These are phyloP conservation scores for Clivina fossor DNA, from an alignment of 2,888 invertebrate genomes.

Conservation along the genomic window DNA sequence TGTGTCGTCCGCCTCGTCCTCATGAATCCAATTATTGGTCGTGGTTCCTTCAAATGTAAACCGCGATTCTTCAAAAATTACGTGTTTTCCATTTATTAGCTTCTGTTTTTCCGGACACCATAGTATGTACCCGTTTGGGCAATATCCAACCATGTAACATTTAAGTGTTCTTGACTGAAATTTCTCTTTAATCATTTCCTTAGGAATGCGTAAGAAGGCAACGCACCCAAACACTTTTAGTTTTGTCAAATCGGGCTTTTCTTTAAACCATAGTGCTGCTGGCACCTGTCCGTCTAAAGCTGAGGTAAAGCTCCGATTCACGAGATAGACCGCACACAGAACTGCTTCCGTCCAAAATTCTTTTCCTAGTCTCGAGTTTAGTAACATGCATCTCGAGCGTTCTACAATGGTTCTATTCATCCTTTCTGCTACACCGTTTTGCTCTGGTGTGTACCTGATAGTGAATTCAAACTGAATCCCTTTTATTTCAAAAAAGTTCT, in stretches of 20 bases:
- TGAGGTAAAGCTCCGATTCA: slow-evolving; percentile 45
- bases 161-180: slow-evolving; percentile 1
- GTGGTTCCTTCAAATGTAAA: slow-evolving; percentile 20
- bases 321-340: slow-evolving; percentile 45
- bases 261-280: slow-evolving; percentile 46
- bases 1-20: not conserved
- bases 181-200: not conserved
- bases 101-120: slow-evolving; percentile 44
- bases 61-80: slow-evolving; percentile 36
- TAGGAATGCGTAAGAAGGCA: slow-evolving; percentile 4
- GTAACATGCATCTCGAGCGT: slow-evolving; percentile 39
- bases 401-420: slow-evolving; percentile 42
- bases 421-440: slow-evolving; percentile 43
- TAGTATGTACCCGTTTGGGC: slow-evolving; percentile 45
- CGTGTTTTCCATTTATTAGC: slow-evolving; percentile 32
- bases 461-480: slow-evolving; percentile 42
- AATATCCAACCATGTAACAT: slow-evolving; percentile 20
- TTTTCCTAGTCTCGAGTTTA: slow-evolving; percentile 36
- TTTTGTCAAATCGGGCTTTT: slow-evolving; percentile 44
- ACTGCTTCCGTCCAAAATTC: slow-evolving; percentile 44
- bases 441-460: slow-evolving; percentile 43
- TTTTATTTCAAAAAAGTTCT: slow-evolving; percentile 37
- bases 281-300: slow-evolving; percentile 45
- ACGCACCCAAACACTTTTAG: slow-evolving; percentile 43
- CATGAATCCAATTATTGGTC: slow-evolving; percentile 17